Conservation (phyloP, 2,888 invertebrate genomes). For the Microplitis deprimator region DNA sequence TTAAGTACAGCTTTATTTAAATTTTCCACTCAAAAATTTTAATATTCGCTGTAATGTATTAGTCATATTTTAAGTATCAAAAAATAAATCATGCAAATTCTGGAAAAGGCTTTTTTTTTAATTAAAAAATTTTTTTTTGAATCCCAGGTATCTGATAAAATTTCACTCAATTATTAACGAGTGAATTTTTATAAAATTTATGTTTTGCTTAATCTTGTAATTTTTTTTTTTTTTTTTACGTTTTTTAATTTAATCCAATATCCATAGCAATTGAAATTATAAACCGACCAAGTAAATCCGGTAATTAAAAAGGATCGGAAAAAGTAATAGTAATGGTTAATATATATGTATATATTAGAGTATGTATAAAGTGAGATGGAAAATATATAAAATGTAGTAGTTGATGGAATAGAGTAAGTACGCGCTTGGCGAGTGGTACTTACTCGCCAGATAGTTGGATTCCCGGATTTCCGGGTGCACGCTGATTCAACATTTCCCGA, state of each 20-base stretch:
- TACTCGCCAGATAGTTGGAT: slow-evolving; percentile 42
- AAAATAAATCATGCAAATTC: too few relatives aligned
- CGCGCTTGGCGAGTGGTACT: slow-evolving; percentile 25
- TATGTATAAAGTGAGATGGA: not conserved
- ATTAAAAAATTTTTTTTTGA: too few relatives aligned
- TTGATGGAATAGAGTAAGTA: slow-evolving; percentile 23
- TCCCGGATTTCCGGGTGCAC: slow-evolving; percentile 42
- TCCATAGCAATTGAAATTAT: slow-evolving; percentile 9
- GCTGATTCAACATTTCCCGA: slow-evolving; percentile 46
- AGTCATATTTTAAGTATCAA: too few relatives aligned
- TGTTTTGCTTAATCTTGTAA: not conserved
- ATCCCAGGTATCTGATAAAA: too few relatives aligned
- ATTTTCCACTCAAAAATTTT: too few relatives aligned
- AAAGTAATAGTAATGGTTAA: slow-evolving; percentile 1
- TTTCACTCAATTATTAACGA: too few relatives aligned
- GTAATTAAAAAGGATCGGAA: slow-evolving; percentile 16
- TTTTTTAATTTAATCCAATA: slow-evolving; percentile 1
- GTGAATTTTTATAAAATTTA: not conserved
- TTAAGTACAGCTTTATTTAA: too few relatives aligned
- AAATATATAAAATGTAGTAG: slow-evolving; percentile 6
- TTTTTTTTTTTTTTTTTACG: too few relatives aligned
- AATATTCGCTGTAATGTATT: too few relatives aligned
- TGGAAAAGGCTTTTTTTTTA: too few relatives aligned
- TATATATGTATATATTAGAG: slow-evolving; percentile 16
- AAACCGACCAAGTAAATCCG: slow-evolving; percentile 16